These are phyloP conservation scores for Aplocera efformata DNA, from an alignment of 2,888 invertebrate species.

Conservation along the genomic window DNA sequence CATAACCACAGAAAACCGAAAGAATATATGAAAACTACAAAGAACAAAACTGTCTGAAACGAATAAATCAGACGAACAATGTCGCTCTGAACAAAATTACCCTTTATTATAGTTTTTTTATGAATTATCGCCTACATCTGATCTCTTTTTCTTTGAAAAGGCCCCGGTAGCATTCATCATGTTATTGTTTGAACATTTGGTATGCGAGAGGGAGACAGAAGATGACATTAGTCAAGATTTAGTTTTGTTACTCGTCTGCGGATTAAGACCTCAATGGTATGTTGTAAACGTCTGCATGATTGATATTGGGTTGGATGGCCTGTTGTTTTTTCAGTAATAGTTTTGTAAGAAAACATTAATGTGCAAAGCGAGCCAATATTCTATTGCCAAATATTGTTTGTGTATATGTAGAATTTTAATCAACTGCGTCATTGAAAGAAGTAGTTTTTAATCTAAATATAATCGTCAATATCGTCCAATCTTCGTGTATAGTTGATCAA, in stretches of 20 bases:
- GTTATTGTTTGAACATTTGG: conserved; percentile 58
- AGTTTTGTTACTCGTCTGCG: conserved; percentile 56
- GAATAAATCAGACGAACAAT: conserved; percentile 58
- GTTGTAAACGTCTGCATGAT: conserved; percentile 29
- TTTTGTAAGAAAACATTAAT: too few relatives aligned
- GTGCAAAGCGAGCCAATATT: too few relatives aligned
- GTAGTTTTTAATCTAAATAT: too few relatives aligned
- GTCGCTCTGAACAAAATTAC: conserved; percentile 52
- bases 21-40: conserved; percentile 27
- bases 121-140: conserved; percentile 69
- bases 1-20: conserved; percentile 28
- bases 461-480: too few relatives aligned
- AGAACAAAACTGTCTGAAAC: conserved; percentile 33
- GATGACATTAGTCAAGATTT: conserved; percentile 59
- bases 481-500: too few relatives aligned
- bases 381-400: too few relatives aligned
- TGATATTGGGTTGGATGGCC: conserved; percentile 20
- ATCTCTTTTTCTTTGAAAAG: conserved; percentile 60
- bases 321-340: background rate
- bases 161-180: conserved; percentile 68
- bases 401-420: too few relatives aligned
- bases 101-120: conserved; percentile 65
- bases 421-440: too few relatives aligned
- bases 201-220: conserved; percentile 40
- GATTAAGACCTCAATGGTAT: conserved; percentile 48